phyloP scores from a whole-genome alignment of 2,113 vertebrate species.

The rat (Rattus norvegicus) region GRCr8 NC_086019.1:43486501-43487000 shows the following conservation, averaged over 20 bases:
- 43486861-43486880: not conserved
- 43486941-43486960: not conserved
- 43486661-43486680: not conserved
- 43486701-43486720: not conserved
- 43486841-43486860: not conserved
- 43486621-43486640: not conserved
- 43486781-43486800: not conserved
- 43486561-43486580: not conserved
- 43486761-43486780: not conserved
- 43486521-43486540: not conserved
- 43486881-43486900: not conserved
- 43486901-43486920: not conserved
- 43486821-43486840: not conserved
- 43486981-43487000: not conserved
- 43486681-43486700: not conserved
- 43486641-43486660: not conserved
- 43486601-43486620: not conserved
- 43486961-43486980: not conserved
- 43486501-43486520: not conserved
- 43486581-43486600: not conserved
- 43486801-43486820: not conserved
- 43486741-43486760: not conserved
- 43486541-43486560: not conserved
- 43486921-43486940: not conserved
- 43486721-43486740: too few species aligned